Conservation (phyloP, 2,888 invertebrate species). For the Perdita meconis region DNA sequence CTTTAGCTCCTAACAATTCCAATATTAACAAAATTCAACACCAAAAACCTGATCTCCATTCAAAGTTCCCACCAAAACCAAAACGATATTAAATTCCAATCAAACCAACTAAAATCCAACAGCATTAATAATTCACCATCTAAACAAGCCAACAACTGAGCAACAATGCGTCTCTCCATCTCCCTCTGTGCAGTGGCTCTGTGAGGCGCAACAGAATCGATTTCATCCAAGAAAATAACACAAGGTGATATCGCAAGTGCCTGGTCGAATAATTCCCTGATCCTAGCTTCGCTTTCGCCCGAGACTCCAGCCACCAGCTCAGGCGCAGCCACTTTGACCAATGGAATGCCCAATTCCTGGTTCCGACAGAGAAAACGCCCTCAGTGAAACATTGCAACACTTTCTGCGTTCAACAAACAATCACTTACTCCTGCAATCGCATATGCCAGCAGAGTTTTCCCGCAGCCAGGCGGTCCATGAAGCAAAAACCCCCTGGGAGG, state of each 20-base stretch:
- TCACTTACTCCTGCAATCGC: constrained; percentile 91
- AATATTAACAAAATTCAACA: too few relatives aligned
- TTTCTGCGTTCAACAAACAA: background rate
- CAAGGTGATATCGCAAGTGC: constrained; percentile 91
- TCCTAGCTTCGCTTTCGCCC: constrained; percentile 97
- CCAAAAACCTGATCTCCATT: too few relatives aligned
- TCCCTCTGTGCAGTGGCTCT: constrained; percentile 95
- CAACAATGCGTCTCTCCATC: constrained; percentile 98
- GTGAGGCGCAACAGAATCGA: constrained; percentile 97
- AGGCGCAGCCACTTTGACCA: constrained; percentile 95
- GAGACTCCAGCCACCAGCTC: constrained; percentile 97
- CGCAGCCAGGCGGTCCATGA: constrained; percentile 98
- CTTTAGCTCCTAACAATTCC: too few relatives aligned
- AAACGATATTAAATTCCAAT: background rate
- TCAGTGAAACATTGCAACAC: constrained; percentile 3
- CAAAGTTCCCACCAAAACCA: too few relatives aligned
- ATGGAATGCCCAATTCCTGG: constrained; percentile 92
- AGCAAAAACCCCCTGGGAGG: constrained; percentile 96
- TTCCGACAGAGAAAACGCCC: constrained; percentile 43
- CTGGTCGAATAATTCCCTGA: constrained; percentile 95
- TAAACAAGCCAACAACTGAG: constrained; percentile 94
- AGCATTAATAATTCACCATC: constrained; percentile 87
- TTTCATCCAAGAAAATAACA: constrained; percentile 97
- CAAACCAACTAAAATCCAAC: background rate
- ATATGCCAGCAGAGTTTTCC: constrained; percentile 92